Evolutionary conservation across 1,140 invertebrate species (phyloP), one percentile per base, ranked within the genome.

Genomic region (Dryas iulia): DNA sequence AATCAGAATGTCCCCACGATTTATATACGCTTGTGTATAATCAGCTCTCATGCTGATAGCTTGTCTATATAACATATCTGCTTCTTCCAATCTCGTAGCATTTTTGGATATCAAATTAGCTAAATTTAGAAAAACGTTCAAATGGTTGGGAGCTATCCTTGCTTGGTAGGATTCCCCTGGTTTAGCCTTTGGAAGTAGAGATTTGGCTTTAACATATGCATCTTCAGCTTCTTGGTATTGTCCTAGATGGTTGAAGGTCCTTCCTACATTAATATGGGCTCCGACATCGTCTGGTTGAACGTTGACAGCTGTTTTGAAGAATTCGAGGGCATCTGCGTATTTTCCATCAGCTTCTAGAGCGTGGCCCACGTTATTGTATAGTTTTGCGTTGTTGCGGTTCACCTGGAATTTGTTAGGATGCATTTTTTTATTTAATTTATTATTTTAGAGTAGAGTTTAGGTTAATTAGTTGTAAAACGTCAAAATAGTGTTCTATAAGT

Each of bases 351-450:
- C 96, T 92, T 99, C 98, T 54, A 99, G 92, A 0, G 98, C 97
- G 88, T 99, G 98, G 0, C 98, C 98, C 1, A 99, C 98, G 91
- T 99, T 99, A 91, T 99, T 99, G 91, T 98, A 99, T 1, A 99
- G 92, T 91, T 99, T 99, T 2, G 98, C 98, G 93, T 99, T 99
- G 39, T 95, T 94, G 68, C 96, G 95, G 82, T 98, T 98, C 2
- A 99, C 97, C 88, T 90, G 73, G 7, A 84, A 82, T 10, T 47
- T 21, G 7, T 2, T 8, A 47, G 18, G 18, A 10, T 21, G 39
- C n/a, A n/a, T n/a, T 21, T 21, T 47, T 2, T 47, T 18, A 21
- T 21, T 47, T 8, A 1, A 14, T 47, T 8, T 21, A 10, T 39
- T 39, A 39, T 6, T 7, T 28, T n/a, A n/a, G n/a, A n/a, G n/a